Base-by-base conservation (phyloP, 2,888 invertebrate species). In the Xestobium rufovillosum region DNA sequence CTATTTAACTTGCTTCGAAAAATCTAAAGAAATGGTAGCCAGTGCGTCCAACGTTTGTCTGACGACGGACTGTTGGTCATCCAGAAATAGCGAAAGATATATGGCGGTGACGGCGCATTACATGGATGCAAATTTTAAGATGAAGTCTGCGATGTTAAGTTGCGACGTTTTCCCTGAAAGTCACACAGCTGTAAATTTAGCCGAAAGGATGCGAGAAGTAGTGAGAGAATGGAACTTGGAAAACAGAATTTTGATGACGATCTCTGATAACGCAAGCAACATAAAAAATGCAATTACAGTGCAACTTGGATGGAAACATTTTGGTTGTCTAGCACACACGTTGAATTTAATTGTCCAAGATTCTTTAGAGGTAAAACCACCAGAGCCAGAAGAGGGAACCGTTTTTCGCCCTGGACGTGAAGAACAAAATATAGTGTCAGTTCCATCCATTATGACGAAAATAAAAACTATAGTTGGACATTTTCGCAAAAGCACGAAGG, bases 191-290 rank as follows among this genome's bases (percentile, higher is more conserved):
- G 38, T 17, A 26, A 51, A 56, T 48, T 43, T 56, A 23, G 53
- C 50, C 3, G 25, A 17, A 2, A 43, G 44, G 39, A 29, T 55
- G 11, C 48, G 42, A 30, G 32, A 38, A 40, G 41, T 51, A 4
- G 36, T 48, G 10, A 26, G 9, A n/a, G 49, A 56, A 29, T 57
- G 50, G 50, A 34, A 42, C 3, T 26, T 57, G 16, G 36, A 43
- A 31, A 33, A 48, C 3, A 57, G 56, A 50, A 43, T 59, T 39
- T 10, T 51, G 6, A 17, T 55, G n/a, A 44, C 45, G 3, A 45
- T 58, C 15, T 49, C 50, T 4, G 52, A 53, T 33, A 56, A 53
- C 38, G 53, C 56, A 10, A 40, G 48, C 4, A 56, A 53, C 44
- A 50, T 53, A 14, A 42, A 39, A 34, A 50, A 48, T 16, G 50